Conservation (phyloP, 1,140 invertebrate genomes). For the Lepidurus apus region DNA sequence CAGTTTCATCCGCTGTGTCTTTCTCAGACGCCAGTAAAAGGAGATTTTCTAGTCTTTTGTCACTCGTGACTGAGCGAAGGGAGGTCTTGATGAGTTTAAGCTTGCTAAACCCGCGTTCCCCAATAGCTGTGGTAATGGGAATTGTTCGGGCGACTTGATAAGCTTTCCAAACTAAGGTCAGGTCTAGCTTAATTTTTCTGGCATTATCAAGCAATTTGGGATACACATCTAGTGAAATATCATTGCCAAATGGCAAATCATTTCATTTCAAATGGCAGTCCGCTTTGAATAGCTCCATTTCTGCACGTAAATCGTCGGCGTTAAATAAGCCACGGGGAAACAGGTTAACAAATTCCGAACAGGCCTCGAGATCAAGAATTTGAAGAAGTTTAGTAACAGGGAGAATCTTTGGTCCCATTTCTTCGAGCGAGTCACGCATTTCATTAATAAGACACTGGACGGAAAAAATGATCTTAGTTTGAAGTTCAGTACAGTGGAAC, state of each 20-base stretch:
- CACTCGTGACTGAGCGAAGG: not conserved
- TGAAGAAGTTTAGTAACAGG: not conserved
- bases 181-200: not conserved
- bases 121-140: not conserved
- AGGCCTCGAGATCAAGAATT: not conserved
- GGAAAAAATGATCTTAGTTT: not conserved
- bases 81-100: not conserved
- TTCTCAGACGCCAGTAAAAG: not conserved
- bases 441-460: not conserved
- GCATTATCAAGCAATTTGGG: not conserved
- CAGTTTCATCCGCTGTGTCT: not conserved
- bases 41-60: conserved; percentile 10
- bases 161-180: not conserved
- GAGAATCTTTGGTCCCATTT: not conserved
- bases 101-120: not conserved
- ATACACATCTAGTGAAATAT: not conserved
- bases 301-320: not conserved
- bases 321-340: not conserved
- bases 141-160: not conserved
- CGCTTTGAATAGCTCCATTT: conserved; percentile 23
- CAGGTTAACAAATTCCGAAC: not conserved
- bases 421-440: not conserved
- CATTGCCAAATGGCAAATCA: too few species aligned
- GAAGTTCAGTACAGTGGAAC: not conserved
- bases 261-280: not conserved